Base-by-base conservation (phyloP, 2,797 vertebrate genomes). In the Brachymystax lenok region DNA sequence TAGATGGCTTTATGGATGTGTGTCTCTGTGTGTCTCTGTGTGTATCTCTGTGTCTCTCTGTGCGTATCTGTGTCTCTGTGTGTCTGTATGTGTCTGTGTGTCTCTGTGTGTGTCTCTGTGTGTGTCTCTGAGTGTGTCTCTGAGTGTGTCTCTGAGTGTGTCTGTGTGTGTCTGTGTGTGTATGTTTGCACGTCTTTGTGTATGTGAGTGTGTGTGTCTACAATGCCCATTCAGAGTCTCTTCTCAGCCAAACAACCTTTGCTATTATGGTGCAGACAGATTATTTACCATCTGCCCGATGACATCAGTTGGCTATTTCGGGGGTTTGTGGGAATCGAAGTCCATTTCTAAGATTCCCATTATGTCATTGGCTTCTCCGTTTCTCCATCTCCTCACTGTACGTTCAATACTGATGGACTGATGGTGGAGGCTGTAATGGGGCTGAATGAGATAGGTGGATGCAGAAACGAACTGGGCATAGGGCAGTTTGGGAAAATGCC, bases 271-370 rank as follows among this genome's bases (percentile, higher is more conserved):
- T 10, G 67, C 40, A 84, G 80, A 88, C 84, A 80, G 84, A 88
- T 92, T 86, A 88, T 87, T 91, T 86, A 85, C 83, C 79, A 83
- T 81, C 81, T 84, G 69, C 75, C 27, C 73, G 40, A 74, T 92
- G 90, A 92, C 88, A 91, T 92, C 89, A 92, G 78, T 51, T 64
- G 21, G 82, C 86, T 92, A 90, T 94, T 93, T 84, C 84, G 64
- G 78, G 90, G 78, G 69, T 84, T 88, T 81, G 89, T 91, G 89
- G 88, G 87, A 90, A 91, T 85, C 88, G 77, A 80, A 83, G 88
- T 88, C 87, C 89, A 88, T 89, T 90, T 84, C 81, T 82, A 87
- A 83, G 76, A 87, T 80, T 82, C 78, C 13, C 59, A 80, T 91
- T 89, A 89, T 92, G 89, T 90, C 90, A 91, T 13, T 84, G 86